Percentiles rank a stretch among this genome's conserved stretches.
phyloP scores from a whole-genome alignment of 2,888 invertebrate species.

The Trissolcus brochymenae region DNA sequence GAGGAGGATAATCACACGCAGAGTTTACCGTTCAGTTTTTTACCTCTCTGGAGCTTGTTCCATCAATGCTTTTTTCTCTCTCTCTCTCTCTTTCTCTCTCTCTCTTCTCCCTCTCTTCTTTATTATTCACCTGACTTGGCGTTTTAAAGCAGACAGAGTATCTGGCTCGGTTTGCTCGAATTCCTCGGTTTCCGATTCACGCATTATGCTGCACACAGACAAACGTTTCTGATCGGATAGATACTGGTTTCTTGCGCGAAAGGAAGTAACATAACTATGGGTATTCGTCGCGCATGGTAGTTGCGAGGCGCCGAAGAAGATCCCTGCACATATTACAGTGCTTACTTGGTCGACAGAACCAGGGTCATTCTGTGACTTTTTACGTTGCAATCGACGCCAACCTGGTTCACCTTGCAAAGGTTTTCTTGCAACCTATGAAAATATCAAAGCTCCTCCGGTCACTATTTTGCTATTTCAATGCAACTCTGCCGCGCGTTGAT shows the following conservation, averaged over 20 bases:
- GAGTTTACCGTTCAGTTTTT: too few relatives aligned
- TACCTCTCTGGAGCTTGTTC: too few relatives aligned
- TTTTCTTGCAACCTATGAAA: conserved; percentile 63
- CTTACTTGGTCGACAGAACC: conserved; percentile 59
- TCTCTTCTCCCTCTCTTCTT: conserved; percentile 15
- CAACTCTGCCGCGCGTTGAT: not conserved
- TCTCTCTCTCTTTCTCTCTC: conserved; percentile 11
- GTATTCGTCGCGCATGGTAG: conserved; percentile 51
- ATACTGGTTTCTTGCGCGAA: conserved; percentile 60
- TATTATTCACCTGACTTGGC: conserved; percentile 15
- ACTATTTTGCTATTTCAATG: conserved; percentile 31
- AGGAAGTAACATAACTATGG: conserved; percentile 66
- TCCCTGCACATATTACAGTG: conserved; percentile 52
- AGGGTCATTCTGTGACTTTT: conserved; percentile 59
- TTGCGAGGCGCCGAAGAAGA: conserved; percentile 53
- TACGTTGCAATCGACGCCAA: conserved; percentile 48
- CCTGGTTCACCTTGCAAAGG: conserved; percentile 69
- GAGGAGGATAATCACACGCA: conserved; percentile 27
- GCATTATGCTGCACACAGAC: conserved; percentile 49
- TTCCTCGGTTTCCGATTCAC: conserved; percentile 59
- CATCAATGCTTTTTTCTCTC: conserved; percentile 59
- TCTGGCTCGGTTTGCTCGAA: conserved; percentile 65
- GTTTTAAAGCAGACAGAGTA: conserved; percentile 54
- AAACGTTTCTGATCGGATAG: conserved; percentile 48
- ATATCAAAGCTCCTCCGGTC: conserved; percentile 8